Base-by-base conservation (phyloP, 2,888 invertebrate species). In the Xanthia icteritia region DNA sequence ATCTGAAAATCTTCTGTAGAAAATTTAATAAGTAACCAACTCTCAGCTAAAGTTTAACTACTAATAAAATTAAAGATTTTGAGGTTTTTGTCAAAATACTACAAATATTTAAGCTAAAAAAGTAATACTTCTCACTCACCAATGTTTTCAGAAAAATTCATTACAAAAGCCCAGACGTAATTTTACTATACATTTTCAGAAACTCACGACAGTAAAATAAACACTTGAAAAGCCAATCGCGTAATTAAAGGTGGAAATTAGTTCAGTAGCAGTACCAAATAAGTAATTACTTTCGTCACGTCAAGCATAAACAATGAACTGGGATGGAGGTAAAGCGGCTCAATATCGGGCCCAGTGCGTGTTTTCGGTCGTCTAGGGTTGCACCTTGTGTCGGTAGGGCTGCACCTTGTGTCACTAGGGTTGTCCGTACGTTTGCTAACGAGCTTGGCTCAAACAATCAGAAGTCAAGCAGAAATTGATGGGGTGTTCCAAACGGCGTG, bases 401-500 rank as follows among this genome's bases (percentile, higher is more conserved):
- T 84, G 73, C 84, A 82, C 79, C 80, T 76, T 74, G 72, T 81
- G 81, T 77, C 75, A 79, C 71, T 78, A 81, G 81, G 80, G 81
- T 75, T 81, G 72, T 45, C 73, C 78, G 76, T 76, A 73, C 86
- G 82, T 86, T 87, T 89, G 90, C 91, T 93, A 94, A 94, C 93
- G 91, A 94, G 92, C 91, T 91, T 89, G 90, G 89, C 89, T 93
- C 93, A 93, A 94, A 95, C 94, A 95, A 94, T 94, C 94, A 94
- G 93, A 92, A 94, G 93, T 93, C 91, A 92, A 93, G 92, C 93
- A 93, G 93, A 94, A 94, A 95, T 94, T 94, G 94, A 94, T 94
- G 92, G 93, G 92, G 91, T 89, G 91, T 91, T 89, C 90, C 86
- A 86, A 88, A 89, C 91, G 87, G 36, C 90, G 90, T 91, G 88